phyloP scores from a whole-genome alignment of 1,140 invertebrate species.

The Rhyacophila brunnea region DNA sequence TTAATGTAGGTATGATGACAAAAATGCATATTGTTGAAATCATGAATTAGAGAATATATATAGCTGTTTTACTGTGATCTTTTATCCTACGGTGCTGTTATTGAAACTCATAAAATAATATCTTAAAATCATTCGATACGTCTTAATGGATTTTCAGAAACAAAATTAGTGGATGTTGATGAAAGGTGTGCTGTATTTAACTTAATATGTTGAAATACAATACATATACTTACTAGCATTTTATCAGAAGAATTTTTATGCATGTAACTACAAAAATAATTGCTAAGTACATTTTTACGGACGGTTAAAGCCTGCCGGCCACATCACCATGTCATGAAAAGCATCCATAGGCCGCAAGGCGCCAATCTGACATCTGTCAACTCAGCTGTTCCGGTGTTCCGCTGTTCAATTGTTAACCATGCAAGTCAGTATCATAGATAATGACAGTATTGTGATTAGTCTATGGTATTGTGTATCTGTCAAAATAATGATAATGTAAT shows the following conservation, averaged over 20 bases:
- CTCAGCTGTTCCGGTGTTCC: background rate
- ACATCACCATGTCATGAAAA: conserved; percentile 13
- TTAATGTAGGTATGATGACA: no score
- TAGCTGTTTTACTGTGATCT: no score
- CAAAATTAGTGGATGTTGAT: no score
- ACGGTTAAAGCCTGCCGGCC: conserved; percentile 12
- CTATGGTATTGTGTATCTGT: no score
- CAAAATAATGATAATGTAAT: background rate
- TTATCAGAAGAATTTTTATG: conserved; percentile 20
- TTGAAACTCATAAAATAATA: no score
- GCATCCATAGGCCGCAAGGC: background rate
- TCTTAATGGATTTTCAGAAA: no score
- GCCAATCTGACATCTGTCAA: conserved; percentile 4
- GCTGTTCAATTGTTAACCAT: background rate
- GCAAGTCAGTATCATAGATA: no score
- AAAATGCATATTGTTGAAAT: no score
- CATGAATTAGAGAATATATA: no score
- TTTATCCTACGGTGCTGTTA: no score
- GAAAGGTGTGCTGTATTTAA: background rate
- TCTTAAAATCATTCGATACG: no score
- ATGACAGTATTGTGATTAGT: no score
- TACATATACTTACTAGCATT: conserved; percentile 15
- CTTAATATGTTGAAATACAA: background rate
- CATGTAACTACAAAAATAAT: conserved; percentile 24
- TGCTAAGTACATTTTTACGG: conserved; percentile 18